Base-by-base conservation (phyloP, 1,140 invertebrate genomes). In the Delia radicum region DNA sequence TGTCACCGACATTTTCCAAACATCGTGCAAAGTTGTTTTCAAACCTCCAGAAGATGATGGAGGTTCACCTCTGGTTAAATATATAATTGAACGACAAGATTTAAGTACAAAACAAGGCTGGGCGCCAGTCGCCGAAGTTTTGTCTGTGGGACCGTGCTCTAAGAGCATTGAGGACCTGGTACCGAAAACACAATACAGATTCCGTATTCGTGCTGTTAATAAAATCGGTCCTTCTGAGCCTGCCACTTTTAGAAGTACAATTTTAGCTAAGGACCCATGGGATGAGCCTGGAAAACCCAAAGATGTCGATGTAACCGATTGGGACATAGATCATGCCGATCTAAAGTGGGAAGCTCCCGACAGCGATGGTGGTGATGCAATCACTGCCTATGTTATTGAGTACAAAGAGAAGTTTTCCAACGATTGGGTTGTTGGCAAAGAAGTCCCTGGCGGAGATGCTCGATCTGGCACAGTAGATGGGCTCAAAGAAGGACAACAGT, bases 231-330 rank as follows among this genome's bases (percentile, higher is more conserved):
- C 92, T 7, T 94, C 95, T 87, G 96, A 98, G 85, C 96, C 96
- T 67, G 93, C 95, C 26, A 87, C 93, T 8, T 95, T 96, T 81
- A 92, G 89, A 76, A 96, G 95, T 83, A 91, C 94, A 28, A 92
- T 97, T 28, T 86, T 98, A 62, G 97, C 97, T 46, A 99, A 99
- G 88, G 96, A 99, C 93, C 97, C 97, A 79, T 99, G 96, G 95
- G 96, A 98, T 88, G 96, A 97, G 87, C 96, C 97, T 67, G 93
- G 95, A 26, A 97, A 98, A 82, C 97, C 97, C 12, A 93, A 92
- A 73, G 91, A 92, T 81, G 94, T 96, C 72, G 94, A 98, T 85
- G 91, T 97, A n/a, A 91, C 91, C 15, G 97, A 99, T 82, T 99
- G 97, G 97, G 96, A 98, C 85, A 96, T 94, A 79, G 95, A 98